phyloP scores from a whole-genome alignment of 2,113 vertebrate species.

The Pseudorectes ferrugineus region DNA sequence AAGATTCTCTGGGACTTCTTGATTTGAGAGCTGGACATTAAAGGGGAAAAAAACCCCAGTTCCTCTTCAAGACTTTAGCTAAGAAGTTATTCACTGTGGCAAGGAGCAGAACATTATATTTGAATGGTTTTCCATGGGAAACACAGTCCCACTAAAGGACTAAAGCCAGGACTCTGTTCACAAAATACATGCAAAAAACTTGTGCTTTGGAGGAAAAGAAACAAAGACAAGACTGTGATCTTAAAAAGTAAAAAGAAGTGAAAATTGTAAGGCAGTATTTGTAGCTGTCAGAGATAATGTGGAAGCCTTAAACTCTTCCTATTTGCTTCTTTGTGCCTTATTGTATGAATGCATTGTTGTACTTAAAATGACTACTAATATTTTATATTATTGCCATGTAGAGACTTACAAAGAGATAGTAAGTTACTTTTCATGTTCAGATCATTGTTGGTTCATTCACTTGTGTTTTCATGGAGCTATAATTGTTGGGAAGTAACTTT shows the following conservation, averaged over 20 bases:
- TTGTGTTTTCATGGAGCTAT: not conserved
- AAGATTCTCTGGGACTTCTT: slow-evolving; percentile 3
- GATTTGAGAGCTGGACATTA: not conserved
- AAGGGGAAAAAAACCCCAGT: not conserved
- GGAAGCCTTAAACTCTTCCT: not conserved
- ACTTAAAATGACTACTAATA: not conserved
- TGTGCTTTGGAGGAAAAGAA: not conserved
- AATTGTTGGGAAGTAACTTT: not conserved
- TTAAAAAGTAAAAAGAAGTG: not conserved
- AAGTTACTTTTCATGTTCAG: not conserved
- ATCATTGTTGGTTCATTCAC: not conserved
- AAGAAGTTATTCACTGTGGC: not conserved
- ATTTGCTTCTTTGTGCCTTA: not conserved
- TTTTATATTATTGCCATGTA: not conserved
- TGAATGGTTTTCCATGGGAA: not conserved
- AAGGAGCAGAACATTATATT: not conserved
- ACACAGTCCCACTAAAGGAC: not conserved
- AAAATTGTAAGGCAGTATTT: not conserved
- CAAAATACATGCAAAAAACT: not conserved
- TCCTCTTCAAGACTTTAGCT: not conserved
- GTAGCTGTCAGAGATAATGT: not conserved
- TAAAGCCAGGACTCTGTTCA: not conserved
- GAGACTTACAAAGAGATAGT: not conserved
- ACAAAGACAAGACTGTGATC: not conserved
- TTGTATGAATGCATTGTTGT: not conserved